Evolutionary conservation across 2,888 invertebrate genomes (phyloP), one percentile per base, ranked within the genome.

Genomic region (Xestobium rufovillosum): DNA sequence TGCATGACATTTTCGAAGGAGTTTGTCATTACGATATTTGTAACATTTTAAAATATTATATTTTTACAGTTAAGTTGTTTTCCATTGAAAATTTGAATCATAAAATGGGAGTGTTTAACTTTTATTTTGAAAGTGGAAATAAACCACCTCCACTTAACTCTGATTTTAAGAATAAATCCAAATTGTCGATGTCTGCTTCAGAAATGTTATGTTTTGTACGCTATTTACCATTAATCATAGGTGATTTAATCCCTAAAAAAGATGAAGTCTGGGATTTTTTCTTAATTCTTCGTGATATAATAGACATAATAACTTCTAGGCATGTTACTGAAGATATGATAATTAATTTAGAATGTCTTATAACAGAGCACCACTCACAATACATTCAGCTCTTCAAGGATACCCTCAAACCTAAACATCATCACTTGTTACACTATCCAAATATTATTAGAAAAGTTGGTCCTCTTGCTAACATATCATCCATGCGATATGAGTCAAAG

Each of bases 1-100:
- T 57, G 53, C 59, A 59, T 35, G 55, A 59, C 38, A 26, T 55
- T 19, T 44, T 40, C 30, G 48, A 52, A 38, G 51, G 54, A 3
- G 31, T 53, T 11, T 44, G 44, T 34, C 28, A 49, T 34, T 53
- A 57, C 39, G 55, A 44, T 17, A 48, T 55, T 44, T 42, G 46
- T 3, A 27, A 34, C 16, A 48, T 56, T 12, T 44, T 53, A 8
- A 23, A 47, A 26, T 17, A 45, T 35, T 46, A 45, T 15, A 35
- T 52, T 14, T 26, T 31, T 31, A 16, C 9, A 14, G 31, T 35
- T 2, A 41, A 41, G 14, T 28, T 31, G 10, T 38, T 50, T 31
- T 36, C 35, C 11, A 32, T 49, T 11, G 41, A 45, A 11, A 26
- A 12, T 13, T 30, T 52, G 13, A 51, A 52, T 37, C 28, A 35